Evolutionary conservation across 1,140 invertebrate species (phyloP).

Genomic region (Polyergus mexicanus): DNA sequence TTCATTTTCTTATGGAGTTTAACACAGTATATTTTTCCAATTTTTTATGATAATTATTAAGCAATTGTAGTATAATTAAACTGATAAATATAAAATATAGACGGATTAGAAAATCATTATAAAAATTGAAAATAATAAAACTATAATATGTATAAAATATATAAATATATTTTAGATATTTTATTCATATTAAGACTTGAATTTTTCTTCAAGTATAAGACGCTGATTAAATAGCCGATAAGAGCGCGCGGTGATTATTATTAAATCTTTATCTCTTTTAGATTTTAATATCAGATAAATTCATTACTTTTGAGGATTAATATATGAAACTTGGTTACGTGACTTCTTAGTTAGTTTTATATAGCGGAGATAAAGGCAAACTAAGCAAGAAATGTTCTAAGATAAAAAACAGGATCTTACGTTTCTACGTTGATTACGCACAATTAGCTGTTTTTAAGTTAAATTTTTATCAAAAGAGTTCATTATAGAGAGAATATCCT

Average conservation of each 20-base stretch:
- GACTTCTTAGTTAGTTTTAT: not conserved
- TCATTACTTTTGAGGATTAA: not conserved
- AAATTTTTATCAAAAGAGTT: not conserved
- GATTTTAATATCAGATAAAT: not conserved
- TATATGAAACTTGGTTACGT: not conserved
- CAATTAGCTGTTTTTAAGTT: not conserved
- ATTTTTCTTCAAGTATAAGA: not conserved
- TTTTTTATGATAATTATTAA: not conserved
- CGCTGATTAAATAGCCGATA: slow-evolving; percentile 9
- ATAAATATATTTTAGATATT: not conserved
- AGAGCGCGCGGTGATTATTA: not conserved
- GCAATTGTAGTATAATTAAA: not conserved
- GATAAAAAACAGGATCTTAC: not conserved
- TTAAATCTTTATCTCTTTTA: not conserved
- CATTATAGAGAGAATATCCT: not conserved
- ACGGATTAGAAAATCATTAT: not conserved
- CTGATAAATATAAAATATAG: not conserved
- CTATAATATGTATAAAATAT: not conserved
- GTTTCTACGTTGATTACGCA: not conserved
- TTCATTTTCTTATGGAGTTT: not conserved
- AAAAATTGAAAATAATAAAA: slow-evolving; percentile 24
- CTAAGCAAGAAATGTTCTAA: not conserved
- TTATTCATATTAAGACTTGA: not conserved
- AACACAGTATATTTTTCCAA: not conserved
- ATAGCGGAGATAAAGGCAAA: not conserved